Conservation (phyloP, 1,140 invertebrate species). For the Dufourea novaeangliae region DNA sequence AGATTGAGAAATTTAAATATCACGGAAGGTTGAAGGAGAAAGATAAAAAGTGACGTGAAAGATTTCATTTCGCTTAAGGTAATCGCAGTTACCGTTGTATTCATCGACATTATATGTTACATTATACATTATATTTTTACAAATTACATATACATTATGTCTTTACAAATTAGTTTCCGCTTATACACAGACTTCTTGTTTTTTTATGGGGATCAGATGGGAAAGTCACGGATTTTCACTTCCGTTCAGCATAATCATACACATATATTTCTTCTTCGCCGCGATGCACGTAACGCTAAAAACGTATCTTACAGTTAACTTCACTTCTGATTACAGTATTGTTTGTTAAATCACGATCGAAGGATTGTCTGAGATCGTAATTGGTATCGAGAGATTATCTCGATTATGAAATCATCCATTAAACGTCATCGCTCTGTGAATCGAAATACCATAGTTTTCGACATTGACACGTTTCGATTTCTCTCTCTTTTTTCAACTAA, state of each 20-base stretch:
- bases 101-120: constrained; percentile 52
- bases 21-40: neutral
- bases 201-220: constrained; percentile 10
- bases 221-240: neutral
- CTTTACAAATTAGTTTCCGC: constrained; percentile 63
- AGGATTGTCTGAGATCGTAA: constrained; percentile 23
- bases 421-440: neutral
- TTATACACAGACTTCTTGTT: constrained; percentile 53
- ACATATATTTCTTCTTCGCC: neutral
- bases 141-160: constrained; percentile 66
- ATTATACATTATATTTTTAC: constrained; percentile 66
- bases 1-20: neutral
- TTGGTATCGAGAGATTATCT: constrained; percentile 9
- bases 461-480: constrained; percentile 1
- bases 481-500: neutral
- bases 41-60: neutral
- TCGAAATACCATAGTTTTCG: neutral
- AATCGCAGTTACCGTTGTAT: constrained; percentile 52
- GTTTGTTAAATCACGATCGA: neutral
- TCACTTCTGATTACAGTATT: neutral
- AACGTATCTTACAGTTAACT: constrained; percentile 10
- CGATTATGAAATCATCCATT: neutral
- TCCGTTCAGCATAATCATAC: constrained; percentile 6
- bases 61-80: neutral
- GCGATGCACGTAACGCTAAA: constrained; percentile 11